These are phyloP conservation scores for Tinamus guttatus DNA, from an alignment of 2,113 vertebrate species.

Conservation along the genomic window DNA sequence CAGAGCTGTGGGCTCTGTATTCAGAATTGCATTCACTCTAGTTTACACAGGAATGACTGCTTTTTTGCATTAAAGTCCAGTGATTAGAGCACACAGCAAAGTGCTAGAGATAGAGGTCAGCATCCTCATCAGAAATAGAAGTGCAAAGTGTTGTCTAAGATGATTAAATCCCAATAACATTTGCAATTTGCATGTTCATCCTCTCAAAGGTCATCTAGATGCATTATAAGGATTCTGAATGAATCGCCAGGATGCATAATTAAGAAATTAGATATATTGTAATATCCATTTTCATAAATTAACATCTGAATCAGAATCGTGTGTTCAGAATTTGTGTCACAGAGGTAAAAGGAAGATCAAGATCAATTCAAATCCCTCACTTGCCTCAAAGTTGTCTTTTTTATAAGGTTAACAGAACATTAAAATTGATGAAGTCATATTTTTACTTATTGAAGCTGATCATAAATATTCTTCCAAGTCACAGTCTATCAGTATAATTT, in stretches of 20 bases:
- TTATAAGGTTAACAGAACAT: background rate
- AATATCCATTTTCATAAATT: constrained; percentile 63
- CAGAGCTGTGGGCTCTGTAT: background rate
- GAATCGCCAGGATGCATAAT: constrained; percentile 52
- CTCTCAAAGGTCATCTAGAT: constrained; percentile 60
- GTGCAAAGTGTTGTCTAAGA: constrained; percentile 40
- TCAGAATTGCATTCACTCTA: background rate
- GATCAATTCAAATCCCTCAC: background rate
- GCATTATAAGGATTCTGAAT: constrained; percentile 38
- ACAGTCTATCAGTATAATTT: background rate
- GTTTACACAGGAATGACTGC: background rate
- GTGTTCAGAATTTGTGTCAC: background rate
- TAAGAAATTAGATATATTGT: constrained; percentile 62
- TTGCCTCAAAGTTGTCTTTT: background rate
- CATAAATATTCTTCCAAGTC: background rate
- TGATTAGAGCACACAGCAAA: background rate
- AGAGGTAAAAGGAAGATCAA: constrained; percentile 29
- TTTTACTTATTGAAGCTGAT: background rate
- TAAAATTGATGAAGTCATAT: background rate
- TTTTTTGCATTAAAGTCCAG: background rate
- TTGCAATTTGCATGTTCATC: background rate
- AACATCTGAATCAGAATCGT: constrained; percentile 47
- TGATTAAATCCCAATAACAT: constrained; percentile 60
- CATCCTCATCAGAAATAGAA: background rate
- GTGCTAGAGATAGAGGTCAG: background rate